Evolutionary conservation across 2,113 vertebrate species (phyloP).

Genomic region (Odobenus rosmarus): DNA sequence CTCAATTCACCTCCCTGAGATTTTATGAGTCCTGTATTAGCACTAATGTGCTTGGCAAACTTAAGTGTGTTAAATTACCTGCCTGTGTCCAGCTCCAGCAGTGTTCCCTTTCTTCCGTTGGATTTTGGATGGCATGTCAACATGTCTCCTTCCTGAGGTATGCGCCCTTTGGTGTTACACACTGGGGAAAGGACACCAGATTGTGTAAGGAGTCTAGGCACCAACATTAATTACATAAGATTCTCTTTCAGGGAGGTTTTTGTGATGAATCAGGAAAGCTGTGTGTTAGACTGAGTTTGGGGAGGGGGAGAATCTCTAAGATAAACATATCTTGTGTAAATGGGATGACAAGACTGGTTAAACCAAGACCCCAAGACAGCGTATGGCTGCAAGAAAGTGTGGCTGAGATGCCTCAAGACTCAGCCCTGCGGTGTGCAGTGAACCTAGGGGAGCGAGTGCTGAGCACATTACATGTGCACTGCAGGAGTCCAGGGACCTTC

Average conservation of each 20-base stretch:
- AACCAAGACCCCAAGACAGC: neutral
- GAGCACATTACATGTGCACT: too few relatives aligned
- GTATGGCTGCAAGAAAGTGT: fast-evolving
- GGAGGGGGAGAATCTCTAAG: neutral
- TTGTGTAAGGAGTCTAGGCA: neutral
- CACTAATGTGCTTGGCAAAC: neutral
- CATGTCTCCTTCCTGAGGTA: neutral
- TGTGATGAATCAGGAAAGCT: neutral
- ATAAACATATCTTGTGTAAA: neutral
- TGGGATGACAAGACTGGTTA: neutral
- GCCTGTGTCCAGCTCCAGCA: neutral
- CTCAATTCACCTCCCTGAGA: neutral
- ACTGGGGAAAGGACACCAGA: too few relatives aligned
- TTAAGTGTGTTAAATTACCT: neutral
- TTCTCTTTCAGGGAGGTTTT: neutral
- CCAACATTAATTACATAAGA: fast-evolving
- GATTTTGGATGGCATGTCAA: neutral
- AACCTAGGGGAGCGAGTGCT: fast-evolving
- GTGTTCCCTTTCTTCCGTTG: too few relatives aligned
- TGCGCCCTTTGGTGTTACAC: fast-evolving
- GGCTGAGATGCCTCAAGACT: fast-evolving
- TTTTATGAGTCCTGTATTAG: neutral
- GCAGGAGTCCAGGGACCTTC: fast-evolving
- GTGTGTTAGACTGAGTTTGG: neutral
- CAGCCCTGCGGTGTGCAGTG: fast-evolving